Base-by-base conservation (phyloP, 2,113 vertebrate species). In the Grammomys surdaster region DNA sequence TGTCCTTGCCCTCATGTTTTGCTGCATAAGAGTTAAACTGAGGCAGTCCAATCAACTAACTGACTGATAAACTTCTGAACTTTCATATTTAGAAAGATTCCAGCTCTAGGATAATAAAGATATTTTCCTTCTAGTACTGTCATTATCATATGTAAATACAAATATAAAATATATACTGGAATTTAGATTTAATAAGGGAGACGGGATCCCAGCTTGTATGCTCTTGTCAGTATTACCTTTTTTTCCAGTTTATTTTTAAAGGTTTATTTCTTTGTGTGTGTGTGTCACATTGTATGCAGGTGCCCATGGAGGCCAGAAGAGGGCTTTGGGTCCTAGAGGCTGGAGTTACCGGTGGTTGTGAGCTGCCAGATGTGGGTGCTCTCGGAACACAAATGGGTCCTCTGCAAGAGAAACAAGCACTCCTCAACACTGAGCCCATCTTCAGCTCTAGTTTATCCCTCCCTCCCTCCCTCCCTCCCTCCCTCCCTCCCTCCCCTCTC, bases 1-100 rank as follows among this genome's bases (percentile, higher is more conserved):
- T 31, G 22, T 26, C 24, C 58, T 63, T 87, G 26, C n/a, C 58
- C 93, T 91, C 78, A 86, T 88, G 48, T 95, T 90, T 94, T 93
- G 63, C 78, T 54, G 40, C 10, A 24, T 31, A 43, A 1, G 31
- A 73, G 58, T 95, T 91, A 81, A 91, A 77, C 91, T 93, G 76
- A 72, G 63, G 20, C 43, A 58, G 82, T 86, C 43, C 86, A 86
- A 65, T 58, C 22, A 89, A 46, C 33, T 70, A 40, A 63, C 54
- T 96, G 76, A 89, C 73, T 88, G 33, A 82, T 78, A 40, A n/a
- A 63, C 13, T 40, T 81, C 78, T n/a, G 51, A 82, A 81, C 33
- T 78, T 89, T 40, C 63, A 88, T 93, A 89, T 5, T 92, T 75
- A 88, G 75, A 92, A 86, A 89, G 40, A 87, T 26, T 72, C 81